These are phyloP conservation scores for Ornithorhynchus anatinus DNA, from an alignment of 2,113 vertebrate species.

Conservation along the genomic window DNA sequence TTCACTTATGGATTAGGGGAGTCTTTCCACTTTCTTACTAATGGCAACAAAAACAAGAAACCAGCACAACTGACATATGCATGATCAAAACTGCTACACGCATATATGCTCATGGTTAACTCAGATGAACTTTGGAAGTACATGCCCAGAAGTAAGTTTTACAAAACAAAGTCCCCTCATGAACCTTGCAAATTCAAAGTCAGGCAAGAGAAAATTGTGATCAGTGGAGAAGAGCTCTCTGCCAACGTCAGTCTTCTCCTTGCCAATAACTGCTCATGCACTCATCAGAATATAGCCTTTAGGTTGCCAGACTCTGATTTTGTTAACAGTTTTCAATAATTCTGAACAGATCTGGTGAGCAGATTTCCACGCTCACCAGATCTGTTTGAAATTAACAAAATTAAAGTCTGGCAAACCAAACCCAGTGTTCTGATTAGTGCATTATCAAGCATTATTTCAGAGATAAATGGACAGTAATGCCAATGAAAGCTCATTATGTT, in stretches of 20 bases:
- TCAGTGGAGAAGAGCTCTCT: neutral
- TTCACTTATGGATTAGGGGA: too few relatives aligned
- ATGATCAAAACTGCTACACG: neutral
- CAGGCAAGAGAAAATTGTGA: neutral
- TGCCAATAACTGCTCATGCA: too few relatives aligned
- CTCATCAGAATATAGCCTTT: too few relatives aligned
- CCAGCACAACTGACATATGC: too few relatives aligned
- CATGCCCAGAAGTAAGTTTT: neutral
- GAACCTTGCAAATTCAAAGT: neutral
- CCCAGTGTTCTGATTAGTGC: neutral
- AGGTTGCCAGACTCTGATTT: too few relatives aligned
- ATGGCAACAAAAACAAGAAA: too few relatives aligned
- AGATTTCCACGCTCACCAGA: neutral
- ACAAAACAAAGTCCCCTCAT: neutral
- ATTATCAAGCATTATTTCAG: neutral
- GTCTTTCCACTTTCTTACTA: too few relatives aligned
- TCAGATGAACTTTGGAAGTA: neutral
- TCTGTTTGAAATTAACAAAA: slow-evolving; percentile 6
- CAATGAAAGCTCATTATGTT: neutral
- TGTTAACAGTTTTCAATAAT: too few relatives aligned
- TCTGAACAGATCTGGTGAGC: neutral
- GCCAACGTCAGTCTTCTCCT: too few relatives aligned
- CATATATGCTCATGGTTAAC: neutral
- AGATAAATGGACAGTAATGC: neutral
- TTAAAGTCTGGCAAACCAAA: neutral